Evolutionary conservation across 2,797 vertebrate species (phyloP).

Genomic region (Chiroxiphia lanceolata): DNA sequence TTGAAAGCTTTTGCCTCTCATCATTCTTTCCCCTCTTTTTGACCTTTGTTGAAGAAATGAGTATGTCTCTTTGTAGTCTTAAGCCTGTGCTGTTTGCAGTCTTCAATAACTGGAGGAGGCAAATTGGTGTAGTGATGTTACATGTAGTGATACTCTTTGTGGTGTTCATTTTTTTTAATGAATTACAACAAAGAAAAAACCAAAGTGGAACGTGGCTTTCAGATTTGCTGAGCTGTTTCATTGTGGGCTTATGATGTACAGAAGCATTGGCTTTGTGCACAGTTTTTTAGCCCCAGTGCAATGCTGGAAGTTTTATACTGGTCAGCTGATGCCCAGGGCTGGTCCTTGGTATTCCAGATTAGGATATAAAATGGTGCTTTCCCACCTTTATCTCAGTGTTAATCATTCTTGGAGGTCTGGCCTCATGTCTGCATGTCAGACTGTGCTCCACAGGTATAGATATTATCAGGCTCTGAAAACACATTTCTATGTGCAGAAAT

Average conservation of each 20-base stretch:
- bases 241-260: fast-evolving
- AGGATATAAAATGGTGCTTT: not conserved
- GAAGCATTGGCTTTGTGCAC: fast-evolving
- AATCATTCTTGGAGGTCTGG: not conserved
- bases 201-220: not conserved
- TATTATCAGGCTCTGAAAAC: not conserved
- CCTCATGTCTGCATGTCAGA: not conserved
- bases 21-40: not conserved
- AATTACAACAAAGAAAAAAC: not conserved
- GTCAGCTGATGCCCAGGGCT: not conserved
- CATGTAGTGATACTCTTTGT: not conserved
- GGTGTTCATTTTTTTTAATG: not conserved
- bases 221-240: not conserved
- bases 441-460: not conserved
- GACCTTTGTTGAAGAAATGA: not conserved
- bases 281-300: not conserved
- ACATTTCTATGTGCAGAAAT: not conserved
- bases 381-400: not conserved
- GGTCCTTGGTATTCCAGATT: not conserved
- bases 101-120: not conserved
- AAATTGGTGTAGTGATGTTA: not conserved
- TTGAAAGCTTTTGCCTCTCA: constrained; percentile 17
- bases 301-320: not conserved
- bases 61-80: not conserved
- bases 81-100: not conserved